These are phyloP conservation scores for Cyphomyrus plagiostoma DNA, from an alignment of 2,113 vertebrate genomes.

Conservation along the genomic window DNA sequence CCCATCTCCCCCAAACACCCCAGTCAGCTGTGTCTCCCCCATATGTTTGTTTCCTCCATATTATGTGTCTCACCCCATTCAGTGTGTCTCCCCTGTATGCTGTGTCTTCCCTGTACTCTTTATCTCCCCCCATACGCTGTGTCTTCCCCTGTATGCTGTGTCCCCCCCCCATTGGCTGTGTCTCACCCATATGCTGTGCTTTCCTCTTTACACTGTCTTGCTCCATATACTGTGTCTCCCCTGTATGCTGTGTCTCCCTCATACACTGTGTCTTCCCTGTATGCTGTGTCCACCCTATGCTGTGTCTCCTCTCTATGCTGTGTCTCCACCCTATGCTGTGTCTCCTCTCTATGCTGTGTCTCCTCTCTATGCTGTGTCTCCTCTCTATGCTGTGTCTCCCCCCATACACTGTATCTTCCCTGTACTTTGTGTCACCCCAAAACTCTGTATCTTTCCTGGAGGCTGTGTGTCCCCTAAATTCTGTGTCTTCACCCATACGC, in stretches of 20 bases:
- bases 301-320: not conserved
- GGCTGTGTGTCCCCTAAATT: not conserved
- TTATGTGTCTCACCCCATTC: too few species aligned
- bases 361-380: not conserved
- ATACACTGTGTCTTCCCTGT: too few species aligned
- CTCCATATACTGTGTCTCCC: not conserved
- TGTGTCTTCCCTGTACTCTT: too few species aligned
- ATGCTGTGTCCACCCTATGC: not conserved
- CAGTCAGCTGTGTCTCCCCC: not conserved
- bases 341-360: not conserved
- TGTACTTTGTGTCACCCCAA: not conserved
- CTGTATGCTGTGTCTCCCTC: not conserved
- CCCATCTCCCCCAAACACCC: not conserved
- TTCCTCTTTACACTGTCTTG: too few species aligned
- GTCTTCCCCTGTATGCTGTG: not conserved
- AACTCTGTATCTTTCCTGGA: not conserved
- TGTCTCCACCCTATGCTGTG: not conserved
- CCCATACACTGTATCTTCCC: not conserved
- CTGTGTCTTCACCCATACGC: not conserved
- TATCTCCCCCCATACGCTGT: too few species aligned
- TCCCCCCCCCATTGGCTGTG: too few species aligned
- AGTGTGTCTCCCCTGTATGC: too few species aligned
- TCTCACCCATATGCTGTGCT: not conserved
- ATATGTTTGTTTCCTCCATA: not conserved
- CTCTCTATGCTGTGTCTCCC: not conserved